Evolutionary conservation across 2,797 vertebrate genomes (phyloP).

Genomic region (Pipistrellus kuhlii): DNA sequence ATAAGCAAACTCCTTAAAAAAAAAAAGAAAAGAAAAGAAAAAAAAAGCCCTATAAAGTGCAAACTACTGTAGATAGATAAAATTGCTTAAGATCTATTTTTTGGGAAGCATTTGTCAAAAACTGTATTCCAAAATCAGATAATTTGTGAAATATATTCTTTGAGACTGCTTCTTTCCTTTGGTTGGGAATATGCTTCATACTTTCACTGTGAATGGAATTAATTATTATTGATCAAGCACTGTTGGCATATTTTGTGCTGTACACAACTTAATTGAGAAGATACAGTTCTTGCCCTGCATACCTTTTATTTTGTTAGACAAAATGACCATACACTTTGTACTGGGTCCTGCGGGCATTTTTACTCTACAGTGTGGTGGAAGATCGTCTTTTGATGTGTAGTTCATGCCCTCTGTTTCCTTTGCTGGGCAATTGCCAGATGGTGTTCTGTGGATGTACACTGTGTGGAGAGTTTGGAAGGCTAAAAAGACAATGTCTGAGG

Average conservation of each 20-base stretch:
- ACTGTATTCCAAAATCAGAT: not conserved
- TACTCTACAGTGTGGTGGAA: not conserved
- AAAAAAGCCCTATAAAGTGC: not conserved
- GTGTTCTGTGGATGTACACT: not conserved
- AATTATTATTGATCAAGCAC: not conserved
- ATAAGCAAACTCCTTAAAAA: conserved; percentile 10
- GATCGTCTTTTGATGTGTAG: not conserved
- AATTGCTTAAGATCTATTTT: not conserved
- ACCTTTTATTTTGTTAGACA: not conserved
- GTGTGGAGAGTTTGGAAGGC: not conserved
- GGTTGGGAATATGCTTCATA: not conserved
- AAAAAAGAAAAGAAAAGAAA: not conserved
- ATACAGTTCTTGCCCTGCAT: not conserved
- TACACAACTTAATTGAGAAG: not conserved
- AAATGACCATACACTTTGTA: not conserved
- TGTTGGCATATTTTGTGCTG: not conserved
- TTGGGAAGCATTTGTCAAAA: not conserved
- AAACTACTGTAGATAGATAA: conserved; percentile 34
- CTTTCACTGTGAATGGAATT: conserved; percentile 16
- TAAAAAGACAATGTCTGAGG: not conserved
- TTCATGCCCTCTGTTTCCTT: not conserved
- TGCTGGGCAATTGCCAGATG: not conserved
- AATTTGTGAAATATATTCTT: conserved; percentile 31
- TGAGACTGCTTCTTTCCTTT: conserved; percentile 24
- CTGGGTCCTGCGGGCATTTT: not conserved